Base-by-base conservation (phyloP, 2,113 vertebrate species). In the Menidia beryllina region DNA sequence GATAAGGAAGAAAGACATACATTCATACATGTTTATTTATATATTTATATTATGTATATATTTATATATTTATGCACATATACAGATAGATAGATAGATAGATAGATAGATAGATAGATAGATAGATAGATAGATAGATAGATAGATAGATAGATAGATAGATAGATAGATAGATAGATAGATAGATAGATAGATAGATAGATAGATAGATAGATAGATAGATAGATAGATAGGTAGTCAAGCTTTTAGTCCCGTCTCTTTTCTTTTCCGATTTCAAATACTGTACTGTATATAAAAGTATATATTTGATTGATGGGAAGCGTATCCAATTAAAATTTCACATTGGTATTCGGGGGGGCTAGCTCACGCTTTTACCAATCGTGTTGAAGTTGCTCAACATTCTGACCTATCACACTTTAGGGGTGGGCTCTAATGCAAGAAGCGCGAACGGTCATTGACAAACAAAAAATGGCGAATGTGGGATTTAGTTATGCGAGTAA, bases 371-470 rank as follows among this genome's bases (percentile, higher is more conserved):
- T 30, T 5, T 24, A 64, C 88, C 85, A 91, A 88, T 92, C 5
- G 52, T 1, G 0, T 21, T 51, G 4, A 38, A 34, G 30, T 49
- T 57, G 0, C 5, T 1, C 4, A 7, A 17, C 8, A 15, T 6
- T 20, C 7, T 47, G 49, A 38, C 93, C 90, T 92, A 94, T 92
- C 60, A 54, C 68, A 72, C 21, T 3, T 12, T 61, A 58, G 20
- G 61, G 86, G 79, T 7, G 80, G 84, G 50, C 0, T 49, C 5
- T 47, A 2, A 25, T 53, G 49, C 52, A 60, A 84, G 85, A 49
- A 78, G 93, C 94, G 94, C 93, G 87, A 94, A 94, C 81, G 65
- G 86, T 92, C 87, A 55, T 89, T 85, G 51, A 24, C 7, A 7
- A 38, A 65, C 23, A 15, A 57, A 89, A 93, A 91, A 94, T 93